Evolutionary conservation across 2,113 vertebrate species (phyloP), one percentile per base, ranked within the genome.

Genomic region (Stegastes partitus): DNA sequence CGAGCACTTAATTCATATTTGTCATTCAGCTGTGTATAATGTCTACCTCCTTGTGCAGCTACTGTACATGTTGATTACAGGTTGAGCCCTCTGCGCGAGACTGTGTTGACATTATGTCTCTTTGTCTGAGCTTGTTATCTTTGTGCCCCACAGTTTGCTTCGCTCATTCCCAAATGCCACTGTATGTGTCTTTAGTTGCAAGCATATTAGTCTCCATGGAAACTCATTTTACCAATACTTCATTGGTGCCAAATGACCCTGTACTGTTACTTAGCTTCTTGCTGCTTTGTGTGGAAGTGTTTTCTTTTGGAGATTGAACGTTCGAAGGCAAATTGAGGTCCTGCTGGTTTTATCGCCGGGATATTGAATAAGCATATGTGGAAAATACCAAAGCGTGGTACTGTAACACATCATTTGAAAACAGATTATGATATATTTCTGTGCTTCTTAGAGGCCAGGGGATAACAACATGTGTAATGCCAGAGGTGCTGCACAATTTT

Each of bases 161-260:
- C 64, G 51, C 83, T 87, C 83, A 53, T 78, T 90, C 83, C 86
- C 72, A 87, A 94, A 91, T 83, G 79, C 83, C 87, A 65, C 89
- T 90, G 71, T 80, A 51, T 63, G 73, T 76, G 81, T 87, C 87
- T 86, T 84, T 76, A 77, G 65, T 77, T 23, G 68, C 23, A 25
- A 82, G 79, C 76, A 51, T 90, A 87, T 90, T 77, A 64, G 92
- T 94, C 86, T 88, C 93, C 92, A 93, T 92, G 92, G 94, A 85
- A 92, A 94, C 93, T 64, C 80, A 10, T 69, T 70, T 84, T 75
- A 79, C 79, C 86, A 81, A 90, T 86, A 76, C 79, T 79, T 90
- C 77, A 80, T 68, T 56, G 81, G 81, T 4, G 81, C 82, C 83
- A 86, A 88, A 88, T 92, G 87, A 93, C 90, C 92, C 87, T 72